Base-by-base conservation (phyloP, 2,113 vertebrate species). In the Thamnophis sirtalis region DNA sequence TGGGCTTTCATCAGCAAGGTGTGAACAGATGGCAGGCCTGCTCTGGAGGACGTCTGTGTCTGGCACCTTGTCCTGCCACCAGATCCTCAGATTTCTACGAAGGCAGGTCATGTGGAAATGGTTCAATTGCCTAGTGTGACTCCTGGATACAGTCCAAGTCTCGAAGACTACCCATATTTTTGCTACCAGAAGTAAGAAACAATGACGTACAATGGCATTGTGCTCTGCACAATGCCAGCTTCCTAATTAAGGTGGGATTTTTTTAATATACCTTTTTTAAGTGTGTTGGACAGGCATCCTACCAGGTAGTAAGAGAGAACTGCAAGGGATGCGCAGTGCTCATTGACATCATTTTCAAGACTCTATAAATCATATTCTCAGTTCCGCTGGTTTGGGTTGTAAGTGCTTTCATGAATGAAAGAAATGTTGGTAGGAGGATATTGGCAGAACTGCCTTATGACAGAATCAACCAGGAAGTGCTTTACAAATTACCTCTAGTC, bases 401-500 rank as follows among this genome's bases (percentile, higher is more conserved):
- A 13, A 43, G 54, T 9, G 28, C 7, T 48, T 49, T 1, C 87
- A 26, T 73, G 68, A 89, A 68, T 48, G 8, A 84, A 86, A 48
- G 48, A 55, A 58, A 91, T 90, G 15, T 4, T 0, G 53, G 19
- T 19, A 0, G 1, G 2, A 92, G 28, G 68, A 49, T 38, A 15
- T 28, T 54, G 88, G 43, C 93, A 94, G 17, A 24, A 58, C 87
- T 93, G 21, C 89, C 28, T 91, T 80, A 93, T 91, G 92, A 56
- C 2, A 94, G 38, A 86, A 55, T 49, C 26, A 87, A 90, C 93
- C 91, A 28, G 93, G 55, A 96, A 95, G 89, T 92, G 0, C 92
- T 22, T 93, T 90, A 50, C 63, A 94, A 91, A 94, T 92, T 88
- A 80, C 90, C 86, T 93, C 85, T 84, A 91, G 58, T 68, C 90